Evolutionary conservation across 2,888 invertebrate species (phyloP).

Genomic region (Ypsolopha sequella): DNA sequence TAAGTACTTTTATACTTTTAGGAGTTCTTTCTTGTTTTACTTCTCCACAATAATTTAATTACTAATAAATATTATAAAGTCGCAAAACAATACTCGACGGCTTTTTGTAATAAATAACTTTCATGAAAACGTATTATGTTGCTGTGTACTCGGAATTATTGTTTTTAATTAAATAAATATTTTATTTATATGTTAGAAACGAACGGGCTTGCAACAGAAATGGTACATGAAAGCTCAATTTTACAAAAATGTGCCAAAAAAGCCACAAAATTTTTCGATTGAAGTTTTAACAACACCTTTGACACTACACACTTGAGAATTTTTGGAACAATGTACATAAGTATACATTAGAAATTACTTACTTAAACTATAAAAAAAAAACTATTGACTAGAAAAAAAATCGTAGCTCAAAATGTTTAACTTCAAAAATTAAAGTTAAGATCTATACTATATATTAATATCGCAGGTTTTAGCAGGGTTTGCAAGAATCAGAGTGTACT

Average conservation of each 20-base stretch:
- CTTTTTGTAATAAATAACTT: too few species aligned
- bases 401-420: conserved; percentile 57
- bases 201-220: conserved; percentile 18
- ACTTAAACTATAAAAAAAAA: conserved; percentile 21
- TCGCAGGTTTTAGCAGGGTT: conserved; percentile 46
- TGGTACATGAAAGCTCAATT: conserved; percentile 43
- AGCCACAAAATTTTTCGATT: conserved; percentile 14
- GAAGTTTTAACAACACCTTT: conserved; percentile 21
- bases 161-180: too few species aligned
- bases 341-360: conserved; percentile 33
- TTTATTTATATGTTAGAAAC: not conserved
- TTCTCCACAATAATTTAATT: too few species aligned
- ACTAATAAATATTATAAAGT: too few species aligned
- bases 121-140: too few species aligned
- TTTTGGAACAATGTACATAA: conserved; percentile 65
- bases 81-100: too few species aligned
- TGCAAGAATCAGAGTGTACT: conserved; percentile 28
- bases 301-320: conserved; percentile 25
- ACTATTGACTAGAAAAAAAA: conserved; percentile 42
- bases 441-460: conserved; percentile 32
- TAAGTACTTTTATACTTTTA: too few species aligned
- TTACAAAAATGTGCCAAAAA: conserved; percentile 46
- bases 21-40: too few species aligned
- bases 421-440: conserved; percentile 46
- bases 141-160: too few species aligned